Percentiles rank a stretch among this genome's conserved stretches.
Conservation (phyloP, 2,888 invertebrate species). For the Parasteatoda lunata region DNA sequence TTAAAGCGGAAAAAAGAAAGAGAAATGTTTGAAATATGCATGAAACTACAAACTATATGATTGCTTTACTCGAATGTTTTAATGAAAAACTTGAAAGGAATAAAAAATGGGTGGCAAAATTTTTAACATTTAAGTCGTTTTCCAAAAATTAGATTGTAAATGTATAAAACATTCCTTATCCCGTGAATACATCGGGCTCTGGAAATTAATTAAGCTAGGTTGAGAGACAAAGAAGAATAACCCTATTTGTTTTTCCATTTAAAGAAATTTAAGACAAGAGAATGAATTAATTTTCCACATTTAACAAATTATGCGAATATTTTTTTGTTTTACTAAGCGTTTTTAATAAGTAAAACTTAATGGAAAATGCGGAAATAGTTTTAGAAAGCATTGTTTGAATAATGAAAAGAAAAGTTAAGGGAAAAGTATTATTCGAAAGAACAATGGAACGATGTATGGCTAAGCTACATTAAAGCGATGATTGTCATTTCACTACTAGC, state of each 20-base stretch:
- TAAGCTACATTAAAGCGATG: too few relatives aligned
- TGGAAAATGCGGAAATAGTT: slow-evolving; percentile 2
- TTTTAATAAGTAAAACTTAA: not conserved
- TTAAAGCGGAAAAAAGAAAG: not conserved
- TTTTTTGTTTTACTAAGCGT: not conserved
- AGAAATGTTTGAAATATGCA: not conserved
- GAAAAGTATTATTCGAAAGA: too few relatives aligned
- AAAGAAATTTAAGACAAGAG: slow-evolving; percentile 3
- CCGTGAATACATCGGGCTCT: slow-evolving; percentile 1
- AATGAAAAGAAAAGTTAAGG: too few relatives aligned
- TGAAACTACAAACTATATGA: not conserved
- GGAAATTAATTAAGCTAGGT: slow-evolving; percentile 15
- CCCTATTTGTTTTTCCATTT: slow-evolving; percentile 1
- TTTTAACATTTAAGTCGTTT: slow-evolving; percentile 11
- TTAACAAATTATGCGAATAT: not conserved
- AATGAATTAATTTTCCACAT: slow-evolving; percentile 5
- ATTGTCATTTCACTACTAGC: too few relatives aligned
- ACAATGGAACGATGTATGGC: too few relatives aligned
- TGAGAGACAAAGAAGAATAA: not conserved
- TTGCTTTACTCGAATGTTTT: not conserved
- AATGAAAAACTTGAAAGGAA: not conserved
- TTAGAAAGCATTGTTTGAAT: not conserved
- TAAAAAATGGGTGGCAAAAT: not conserved
- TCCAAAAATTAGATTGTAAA: slow-evolving; percentile 5
- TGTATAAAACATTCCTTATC: slow-evolving; percentile 18